Percentiles rank a stretch among this genome's conserved stretches.
Conservation (phyloP, 2,797 vertebrate genomes). For the Cirrhinus molitorella region DNA sequence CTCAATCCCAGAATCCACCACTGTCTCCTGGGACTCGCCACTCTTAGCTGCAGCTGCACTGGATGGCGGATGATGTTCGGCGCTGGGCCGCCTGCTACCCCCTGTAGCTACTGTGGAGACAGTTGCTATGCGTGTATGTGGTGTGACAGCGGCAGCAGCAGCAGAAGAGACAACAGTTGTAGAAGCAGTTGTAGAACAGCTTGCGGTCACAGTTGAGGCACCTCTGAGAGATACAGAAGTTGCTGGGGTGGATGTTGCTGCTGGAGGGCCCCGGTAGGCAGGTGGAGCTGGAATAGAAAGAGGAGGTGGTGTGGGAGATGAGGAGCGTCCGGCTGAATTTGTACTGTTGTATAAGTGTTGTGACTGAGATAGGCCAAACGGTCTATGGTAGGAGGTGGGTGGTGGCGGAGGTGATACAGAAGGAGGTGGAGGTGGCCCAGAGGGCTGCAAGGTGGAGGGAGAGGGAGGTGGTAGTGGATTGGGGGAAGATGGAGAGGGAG, state of each 20-base stretch:
- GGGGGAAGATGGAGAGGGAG: slow-evolving; percentile 78
- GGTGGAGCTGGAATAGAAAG: slow-evolving; percentile 73
- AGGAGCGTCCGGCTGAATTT: slow-evolving; percentile 70
- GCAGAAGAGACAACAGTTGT: slow-evolving; percentile 68
- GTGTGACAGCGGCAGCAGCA: slow-evolving; percentile 72
- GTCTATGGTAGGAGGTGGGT: slow-evolving; percentile 77
- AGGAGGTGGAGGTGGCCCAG: slow-evolving; percentile 75
- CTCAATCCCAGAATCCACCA: slow-evolving; percentile 92
- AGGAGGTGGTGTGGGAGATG: slow-evolving; percentile 78
- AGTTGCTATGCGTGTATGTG: slow-evolving; percentile 67
- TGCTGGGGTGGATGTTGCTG: slow-evolving; percentile 53
- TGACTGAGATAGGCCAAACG: slow-evolving; percentile 75
- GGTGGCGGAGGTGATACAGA: slow-evolving; percentile 81
- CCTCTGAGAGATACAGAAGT: slow-evolving; percentile 65
- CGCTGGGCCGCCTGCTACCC: slow-evolving; percentile 72
- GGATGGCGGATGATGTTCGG: slow-evolving; percentile 79
- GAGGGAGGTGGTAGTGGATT: slow-evolving; percentile 73
- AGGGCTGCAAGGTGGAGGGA: slow-evolving; percentile 74
- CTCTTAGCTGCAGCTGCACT: slow-evolving; percentile 76
- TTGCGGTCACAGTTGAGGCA: slow-evolving; percentile 68
- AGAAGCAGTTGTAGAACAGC: slow-evolving; percentile 73
- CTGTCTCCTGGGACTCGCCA: slow-evolving; percentile 86
- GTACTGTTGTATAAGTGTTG: slow-evolving; percentile 82
- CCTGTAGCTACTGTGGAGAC: slow-evolving; percentile 67
- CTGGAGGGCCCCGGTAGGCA: slow-evolving; percentile 71